Evolutionary conservation across 37 sponge, comb jelly and placozoan species (phyloP), one percentile per base, ranked within the genome.

Genomic region (Diacarnus erythraeanus): DNA sequence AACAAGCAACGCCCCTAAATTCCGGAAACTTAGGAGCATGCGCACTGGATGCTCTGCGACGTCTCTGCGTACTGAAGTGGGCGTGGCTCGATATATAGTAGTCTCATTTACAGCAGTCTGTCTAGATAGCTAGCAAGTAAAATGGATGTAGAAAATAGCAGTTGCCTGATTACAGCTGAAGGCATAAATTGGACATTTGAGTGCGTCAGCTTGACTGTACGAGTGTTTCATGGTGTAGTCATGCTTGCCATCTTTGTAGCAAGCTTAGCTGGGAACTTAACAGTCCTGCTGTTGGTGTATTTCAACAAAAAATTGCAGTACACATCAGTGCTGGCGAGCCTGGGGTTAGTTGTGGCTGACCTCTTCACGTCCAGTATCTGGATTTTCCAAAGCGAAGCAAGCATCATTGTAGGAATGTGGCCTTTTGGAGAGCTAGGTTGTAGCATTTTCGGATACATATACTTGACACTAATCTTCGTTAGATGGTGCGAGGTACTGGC

Each of bases 361-460:
- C 57, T 69, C 20, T 39, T 80, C 27, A 3, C 69, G 1, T 8
- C 54, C 3, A 34, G 42, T 3, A 37, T 70, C 3, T 57, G 21
- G 37, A 44, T 36, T 9, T 27, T 70, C 57, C 72, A 44, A 2
- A 59, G 37, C 8, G 22, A 69, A 35, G 59, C 36, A 10, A 29
- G 29, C 51, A 54, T 26, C 10, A 31, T 31, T 17, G 51, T 51
- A 22, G 60, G 60, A 69, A 33, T 10, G 2, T 80, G 80, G 80
- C 34, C 57, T 8, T 70, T 80, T 51, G 71, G 71, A 38, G 58
- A 80, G 58, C 29, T 54, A 9, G 71, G 59, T 60, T 80, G 80
- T 36, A 17, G 26, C 44, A 56, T 70, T 27, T 33, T 69, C 59
- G 71, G 71, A 23, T 30, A 47, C 39, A 69, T 70, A 3, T 33